These are phyloP conservation scores for Centropus unirufus DNA, from an alignment of 2,113 vertebrate genomes.

Conservation along the genomic window DNA sequence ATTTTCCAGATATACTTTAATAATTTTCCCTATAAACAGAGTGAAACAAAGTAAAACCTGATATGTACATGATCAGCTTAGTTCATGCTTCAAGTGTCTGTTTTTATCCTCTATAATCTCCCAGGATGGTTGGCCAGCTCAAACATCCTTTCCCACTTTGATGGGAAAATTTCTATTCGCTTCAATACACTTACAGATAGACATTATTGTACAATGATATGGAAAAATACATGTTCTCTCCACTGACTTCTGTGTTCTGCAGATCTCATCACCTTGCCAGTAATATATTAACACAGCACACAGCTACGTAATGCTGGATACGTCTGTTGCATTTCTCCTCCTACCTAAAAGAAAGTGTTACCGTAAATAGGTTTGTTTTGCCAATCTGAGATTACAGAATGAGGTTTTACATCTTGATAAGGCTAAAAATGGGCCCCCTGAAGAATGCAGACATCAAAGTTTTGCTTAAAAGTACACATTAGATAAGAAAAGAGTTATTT, in stretches of 20 bases:
- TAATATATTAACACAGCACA: neutral
- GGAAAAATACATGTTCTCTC: neutral
- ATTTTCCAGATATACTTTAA: neutral
- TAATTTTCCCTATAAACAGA: neutral
- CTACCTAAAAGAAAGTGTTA: neutral
- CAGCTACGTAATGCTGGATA: neutral
- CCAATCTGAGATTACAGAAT: neutral
- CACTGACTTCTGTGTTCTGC: neutral
- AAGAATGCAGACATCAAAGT: neutral
- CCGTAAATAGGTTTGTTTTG: neutral
- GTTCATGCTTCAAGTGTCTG: neutral
- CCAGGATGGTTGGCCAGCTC: neutral
- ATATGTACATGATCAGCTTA: neutral
- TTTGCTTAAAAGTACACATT: neutral
- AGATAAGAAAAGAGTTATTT: neutral
- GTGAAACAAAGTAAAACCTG: neutral
- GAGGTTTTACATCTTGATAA: neutral
- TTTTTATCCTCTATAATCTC: neutral
- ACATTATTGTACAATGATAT: neutral
- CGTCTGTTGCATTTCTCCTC: neutral
- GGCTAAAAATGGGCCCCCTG: neutral
- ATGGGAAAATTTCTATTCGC: neutral
- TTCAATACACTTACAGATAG: neutral
- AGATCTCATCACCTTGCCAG: neutral
- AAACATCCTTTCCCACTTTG: neutral